Evolutionary conservation across 2,888 invertebrate species (phyloP), one percentile per base, ranked within the genome.

Genomic region (Perizoma affinitatum): DNA sequence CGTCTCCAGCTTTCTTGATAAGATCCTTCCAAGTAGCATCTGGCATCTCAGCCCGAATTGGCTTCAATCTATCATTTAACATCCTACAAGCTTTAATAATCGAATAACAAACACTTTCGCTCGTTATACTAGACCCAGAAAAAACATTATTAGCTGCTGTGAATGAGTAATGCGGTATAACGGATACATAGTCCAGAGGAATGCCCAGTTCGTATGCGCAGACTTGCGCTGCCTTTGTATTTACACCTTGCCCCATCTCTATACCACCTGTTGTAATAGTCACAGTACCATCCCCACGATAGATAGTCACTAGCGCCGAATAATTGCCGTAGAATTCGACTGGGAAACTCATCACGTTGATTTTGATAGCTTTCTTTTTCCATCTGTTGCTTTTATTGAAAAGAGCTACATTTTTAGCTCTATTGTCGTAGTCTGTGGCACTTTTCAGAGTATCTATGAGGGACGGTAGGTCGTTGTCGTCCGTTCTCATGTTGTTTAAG

Each of bases 201-300:
- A 97, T 94, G 0, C 95, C 95, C 10, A 97, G 80, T 38, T 94
- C 93, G 72, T 95, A 93, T 0, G 97, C 97, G 57, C 94, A 95
- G 0, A 96, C 95, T 91, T 96, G 96, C 4, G 95, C 94, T 0
- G 93, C 95, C 93, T 96, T 97, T 0, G 96, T 96, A 67, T 96
- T 95, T 42, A 96, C 92, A 0, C 97, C 97, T 90, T 97, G 97
- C 0, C 97, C 97, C 87, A 95, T 94, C 84, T 96, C 96, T 49
- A 95, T 88, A 0, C 95, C 96, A 5, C 95, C 95, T 57, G 95
- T 95, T 0, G 94, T 87, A 0, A 97, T 86, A 0, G 95, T 93
- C 0, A 97, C 96, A 1, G 94, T 94, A 0, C 95, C 96, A 79
- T 96, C 95, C 0, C 93, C 91, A 61, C 94, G 93, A 73, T 95